phyloP scores from a whole-genome alignment of 2,888 invertebrate species.

The Aphidoletes aphidimyza region DNA sequence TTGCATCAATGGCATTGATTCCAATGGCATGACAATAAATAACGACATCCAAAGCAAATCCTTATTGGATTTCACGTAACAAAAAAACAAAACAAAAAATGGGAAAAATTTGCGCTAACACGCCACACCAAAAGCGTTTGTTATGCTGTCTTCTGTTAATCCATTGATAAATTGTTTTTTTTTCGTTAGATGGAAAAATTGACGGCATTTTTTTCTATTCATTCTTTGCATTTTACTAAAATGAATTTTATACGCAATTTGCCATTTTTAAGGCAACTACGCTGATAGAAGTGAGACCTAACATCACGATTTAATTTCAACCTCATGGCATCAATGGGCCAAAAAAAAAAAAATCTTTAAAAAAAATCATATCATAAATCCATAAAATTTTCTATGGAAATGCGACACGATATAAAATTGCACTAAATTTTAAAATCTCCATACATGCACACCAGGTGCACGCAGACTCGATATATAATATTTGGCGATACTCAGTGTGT shows the following conservation, averaged over 20 bases:
- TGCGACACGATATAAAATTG: neutral
- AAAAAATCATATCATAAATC: no score
- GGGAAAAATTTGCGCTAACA: neutral
- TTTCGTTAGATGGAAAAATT: constrained; percentile 29
- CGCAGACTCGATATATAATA: neutral
- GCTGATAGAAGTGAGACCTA: neutral
- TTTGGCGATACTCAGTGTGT: neutral
- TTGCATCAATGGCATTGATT: neutral
- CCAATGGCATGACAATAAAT: no score
- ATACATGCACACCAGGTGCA: constrained; percentile 32
- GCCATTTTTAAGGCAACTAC: neutral
- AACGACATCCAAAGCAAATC: constrained; percentile 28
- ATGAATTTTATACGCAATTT: neutral
- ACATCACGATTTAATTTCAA: neutral
- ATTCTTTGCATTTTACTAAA: no score
- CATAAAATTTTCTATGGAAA: neutral
- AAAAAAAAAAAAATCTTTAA: neutral
- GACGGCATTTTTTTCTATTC: neutral
- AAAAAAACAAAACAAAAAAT: neutral
- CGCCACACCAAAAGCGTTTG: neutral
- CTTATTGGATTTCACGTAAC: constrained; percentile 30
- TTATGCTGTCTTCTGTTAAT: constrained; percentile 29
- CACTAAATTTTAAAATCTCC: neutral
- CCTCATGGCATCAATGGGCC: neutral
- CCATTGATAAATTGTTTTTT: constrained; percentile 41